Conservation (phyloP, 2,888 invertebrate genomes). For the Endomychus coccineus region DNA sequence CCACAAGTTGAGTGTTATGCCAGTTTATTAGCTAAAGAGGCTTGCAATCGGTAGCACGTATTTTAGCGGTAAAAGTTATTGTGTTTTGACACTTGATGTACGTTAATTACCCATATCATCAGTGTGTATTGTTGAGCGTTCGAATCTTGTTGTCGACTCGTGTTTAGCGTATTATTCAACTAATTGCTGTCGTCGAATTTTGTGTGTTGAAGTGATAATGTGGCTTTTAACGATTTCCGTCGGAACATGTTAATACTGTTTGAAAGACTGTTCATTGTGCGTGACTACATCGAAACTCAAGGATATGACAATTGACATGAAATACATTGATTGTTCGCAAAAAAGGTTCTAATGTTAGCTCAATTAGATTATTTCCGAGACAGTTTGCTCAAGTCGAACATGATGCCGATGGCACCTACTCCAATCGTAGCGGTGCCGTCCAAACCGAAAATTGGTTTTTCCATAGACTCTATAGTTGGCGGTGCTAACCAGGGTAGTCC, state of each 20-base stretch:
- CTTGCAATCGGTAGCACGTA: conserved; percentile 39
- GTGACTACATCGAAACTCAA: too few species aligned
- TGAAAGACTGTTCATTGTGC: too few species aligned
- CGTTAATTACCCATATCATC: conserved; percentile 9
- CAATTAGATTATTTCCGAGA: conserved; percentile 15
- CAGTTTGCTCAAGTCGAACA: conserved; percentile 38
- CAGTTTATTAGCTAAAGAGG: conserved; percentile 41
- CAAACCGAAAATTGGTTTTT: conserved; percentile 90
- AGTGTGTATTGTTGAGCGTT: too few species aligned
- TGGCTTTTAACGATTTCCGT: too few species aligned
- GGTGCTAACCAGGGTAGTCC: conserved; percentile 44
- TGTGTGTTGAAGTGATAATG: too few species aligned
- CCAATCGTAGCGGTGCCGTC: conserved; percentile 86
- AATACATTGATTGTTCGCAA: too few species aligned
- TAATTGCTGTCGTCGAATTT: too few species aligned
- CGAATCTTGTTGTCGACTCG: too few species aligned
- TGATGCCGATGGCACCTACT: conserved; percentile 94
- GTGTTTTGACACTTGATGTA: conserved; percentile 22
- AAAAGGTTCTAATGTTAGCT: conserved; percentile 11
- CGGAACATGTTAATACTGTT: too few species aligned
- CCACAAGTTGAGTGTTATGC: conserved; percentile 31
- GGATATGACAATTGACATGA: too few species aligned
- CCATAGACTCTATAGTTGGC: conserved; percentile 90
- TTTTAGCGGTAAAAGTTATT: conserved; percentile 25
- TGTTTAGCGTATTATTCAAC: too few species aligned